Conservation (phyloP, 2,797 vertebrate species). For the Tapirus indicus region DNA sequence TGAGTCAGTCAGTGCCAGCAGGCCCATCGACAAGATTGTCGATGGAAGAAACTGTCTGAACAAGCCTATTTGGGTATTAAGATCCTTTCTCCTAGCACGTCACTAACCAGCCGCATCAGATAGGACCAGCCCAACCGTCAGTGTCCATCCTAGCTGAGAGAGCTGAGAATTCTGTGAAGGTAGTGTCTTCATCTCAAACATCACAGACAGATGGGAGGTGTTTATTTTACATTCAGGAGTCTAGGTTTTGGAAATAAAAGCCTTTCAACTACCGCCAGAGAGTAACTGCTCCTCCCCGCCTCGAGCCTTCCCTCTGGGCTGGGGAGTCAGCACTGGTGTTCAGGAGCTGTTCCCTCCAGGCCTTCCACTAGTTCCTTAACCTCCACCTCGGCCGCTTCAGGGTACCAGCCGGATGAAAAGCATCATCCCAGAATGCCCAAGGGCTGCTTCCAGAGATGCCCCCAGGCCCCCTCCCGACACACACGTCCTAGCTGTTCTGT, state of each 20-base stretch:
- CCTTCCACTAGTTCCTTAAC: accelerated
- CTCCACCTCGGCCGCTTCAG: neutral
- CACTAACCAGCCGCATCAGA: too few species aligned
- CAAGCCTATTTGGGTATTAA: too few species aligned
- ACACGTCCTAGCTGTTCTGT: neutral
- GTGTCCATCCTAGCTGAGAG: accelerated
- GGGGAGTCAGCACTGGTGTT: neutral
- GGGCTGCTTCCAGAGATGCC: neutral
- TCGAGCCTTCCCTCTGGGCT: accelerated
- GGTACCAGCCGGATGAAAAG: neutral
- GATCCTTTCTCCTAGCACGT: accelerated
- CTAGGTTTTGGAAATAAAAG: neutral
- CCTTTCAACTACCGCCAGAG: neutral
- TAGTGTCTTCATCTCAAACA: neutral
- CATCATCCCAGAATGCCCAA: accelerated
- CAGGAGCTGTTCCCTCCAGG: neutral
- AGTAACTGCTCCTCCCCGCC: too few species aligned
- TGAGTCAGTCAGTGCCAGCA: neutral
- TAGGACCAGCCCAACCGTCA: neutral
- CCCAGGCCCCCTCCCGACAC: neutral
- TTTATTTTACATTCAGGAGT: neutral
- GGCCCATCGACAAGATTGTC: accelerated
- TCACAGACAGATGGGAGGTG: neutral
- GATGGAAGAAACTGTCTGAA: too few species aligned
- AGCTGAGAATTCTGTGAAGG: accelerated